Evolutionary conservation across 2,797 vertebrate genomes (phyloP), one percentile per base, ranked within the genome.

Genomic region (Gymnocypris eckloni): DNA sequence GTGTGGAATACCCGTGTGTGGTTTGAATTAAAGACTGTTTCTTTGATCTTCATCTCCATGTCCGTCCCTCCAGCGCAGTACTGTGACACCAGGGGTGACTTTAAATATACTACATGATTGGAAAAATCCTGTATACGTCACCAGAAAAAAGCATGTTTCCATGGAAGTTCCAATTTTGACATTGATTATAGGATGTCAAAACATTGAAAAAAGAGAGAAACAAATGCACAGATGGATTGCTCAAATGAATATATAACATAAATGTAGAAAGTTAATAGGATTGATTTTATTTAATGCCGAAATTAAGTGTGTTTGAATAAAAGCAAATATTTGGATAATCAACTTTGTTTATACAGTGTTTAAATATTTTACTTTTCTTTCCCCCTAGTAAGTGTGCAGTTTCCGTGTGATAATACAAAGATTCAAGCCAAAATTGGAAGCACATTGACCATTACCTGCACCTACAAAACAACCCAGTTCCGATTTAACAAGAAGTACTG

Each of bases 401-500:
- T 95, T 9, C 45, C 81, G 18, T 95, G 94, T 86, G 89, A 92
- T 52, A 89, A 88, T 86, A 54, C 3, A 13, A 5, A 86, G 18
- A 90, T 94, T 82, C 87, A 56, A 1, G 88, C 83, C 28, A 61
- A 69, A 8, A 20, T 94, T 3, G 93, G 92, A 39, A 87, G 25
- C 10, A 75, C 89, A 54, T 81, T 94, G 20, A 70, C 28, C 1
- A 79, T 95, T 11, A 11, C 11, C 75, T 95, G 94, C 86, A 79
- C 1, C 1, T 94, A 92, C 59, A 6, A 90, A 56, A 39, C 61
- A 18, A 79, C 0, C 0, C 1, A 0, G 0, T 94, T 56, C 80
- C 4, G 20, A 6, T 92, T 43, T 66, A 91, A 2, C 82, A 95
- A 93, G 69, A 96, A 95, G 86, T 96, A 95, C 91, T 96, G 93